These are phyloP conservation scores for Strigamia crassipes DNA, from an alignment of 2,888 invertebrate genomes.

Conservation along the genomic window DNA sequence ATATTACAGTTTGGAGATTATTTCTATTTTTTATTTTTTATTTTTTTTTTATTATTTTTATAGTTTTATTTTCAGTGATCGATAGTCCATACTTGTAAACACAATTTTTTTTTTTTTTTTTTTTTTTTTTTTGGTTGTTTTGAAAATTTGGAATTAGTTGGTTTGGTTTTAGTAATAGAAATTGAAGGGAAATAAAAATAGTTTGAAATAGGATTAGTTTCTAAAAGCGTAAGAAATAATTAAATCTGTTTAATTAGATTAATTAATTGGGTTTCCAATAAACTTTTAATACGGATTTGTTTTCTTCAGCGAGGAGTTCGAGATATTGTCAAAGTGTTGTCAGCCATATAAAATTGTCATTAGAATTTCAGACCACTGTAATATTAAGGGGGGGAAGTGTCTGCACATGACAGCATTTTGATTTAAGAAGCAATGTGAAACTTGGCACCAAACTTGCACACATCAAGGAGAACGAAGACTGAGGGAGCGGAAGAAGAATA, in stretches of 20 bases:
- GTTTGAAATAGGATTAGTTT: not conserved
- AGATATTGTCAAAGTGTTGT: constrained; percentile 20
- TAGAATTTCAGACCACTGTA: constrained; percentile 37
- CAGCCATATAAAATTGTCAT: constrained; percentile 40
- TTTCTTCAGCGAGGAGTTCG: not conserved
- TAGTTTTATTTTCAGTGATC: not conserved
- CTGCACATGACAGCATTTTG: constrained; percentile 40
- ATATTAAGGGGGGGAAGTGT: not conserved
- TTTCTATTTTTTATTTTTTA: not conserved
- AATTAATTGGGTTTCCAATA: not conserved
- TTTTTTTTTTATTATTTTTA: too few relatives aligned
- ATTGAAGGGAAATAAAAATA: not conserved
- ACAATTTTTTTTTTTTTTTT: not conserved
- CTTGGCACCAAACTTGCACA: constrained; percentile 42
- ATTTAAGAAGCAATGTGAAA: constrained; percentile 38
- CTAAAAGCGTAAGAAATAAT: not conserved
- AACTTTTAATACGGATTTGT: not conserved
- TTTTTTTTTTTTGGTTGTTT: not conserved
- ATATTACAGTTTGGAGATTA: not conserved
- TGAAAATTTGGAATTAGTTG: not conserved
- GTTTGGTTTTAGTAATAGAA: too few relatives aligned
- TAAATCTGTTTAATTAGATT: not conserved
- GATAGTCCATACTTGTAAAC: not conserved
- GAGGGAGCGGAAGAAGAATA: not conserved
- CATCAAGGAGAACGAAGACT: not conserved